A percentile compares a stretch with the other conserved stretches of the same genome.
Evolutionary conservation across 1,140 invertebrate genomes (phyloP).

Genomic region (Pachyrhynchus sulphureomaculatus): DNA sequence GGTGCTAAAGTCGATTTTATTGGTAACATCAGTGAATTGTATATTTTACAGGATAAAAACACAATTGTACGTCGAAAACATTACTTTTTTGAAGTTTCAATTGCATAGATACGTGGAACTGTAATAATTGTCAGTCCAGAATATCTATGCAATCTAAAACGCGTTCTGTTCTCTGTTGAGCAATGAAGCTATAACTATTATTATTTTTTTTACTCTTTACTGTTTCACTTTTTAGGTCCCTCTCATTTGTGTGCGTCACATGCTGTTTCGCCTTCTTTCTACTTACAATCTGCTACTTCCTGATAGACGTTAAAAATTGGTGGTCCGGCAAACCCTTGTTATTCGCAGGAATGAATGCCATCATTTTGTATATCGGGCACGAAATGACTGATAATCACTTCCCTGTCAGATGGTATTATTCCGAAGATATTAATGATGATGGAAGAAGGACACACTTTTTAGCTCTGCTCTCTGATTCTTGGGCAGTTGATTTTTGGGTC

Average conservation of each 20-base stretch:
- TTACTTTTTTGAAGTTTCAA: too few species aligned
- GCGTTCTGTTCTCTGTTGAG: not conserved
- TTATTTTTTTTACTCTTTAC: conserved; percentile 1
- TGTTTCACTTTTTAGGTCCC: conserved; percentile 54
- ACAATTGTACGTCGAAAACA: too few species aligned
- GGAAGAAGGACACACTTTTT: conserved; percentile 65
- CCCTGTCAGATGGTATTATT: conserved; percentile 38
- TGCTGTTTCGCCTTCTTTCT: conserved; percentile 73
- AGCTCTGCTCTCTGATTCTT: conserved; percentile 69
- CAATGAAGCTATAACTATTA: not conserved
- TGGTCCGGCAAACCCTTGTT: conserved; percentile 85
- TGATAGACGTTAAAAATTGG: conserved; percentile 74
- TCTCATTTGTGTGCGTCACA: conserved; percentile 83
- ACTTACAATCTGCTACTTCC: conserved; percentile 71
- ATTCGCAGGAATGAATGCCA: conserved; percentile 84
- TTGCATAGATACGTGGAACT: too few species aligned
- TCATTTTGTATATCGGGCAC: conserved; percentile 78
- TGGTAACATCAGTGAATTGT: too few species aligned
- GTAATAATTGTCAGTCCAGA: too few species aligned
- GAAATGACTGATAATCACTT: conserved; percentile 36
- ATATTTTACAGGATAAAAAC: too few species aligned
- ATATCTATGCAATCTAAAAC: too few species aligned
- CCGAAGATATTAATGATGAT: conserved; percentile 54
- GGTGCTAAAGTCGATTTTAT: too few species aligned
- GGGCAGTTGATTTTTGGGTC: conserved; percentile 81